These are phyloP conservation scores for Colaptes auratus DNA, from an alignment of 2,113 vertebrate genomes.

Conservation along the genomic window DNA sequence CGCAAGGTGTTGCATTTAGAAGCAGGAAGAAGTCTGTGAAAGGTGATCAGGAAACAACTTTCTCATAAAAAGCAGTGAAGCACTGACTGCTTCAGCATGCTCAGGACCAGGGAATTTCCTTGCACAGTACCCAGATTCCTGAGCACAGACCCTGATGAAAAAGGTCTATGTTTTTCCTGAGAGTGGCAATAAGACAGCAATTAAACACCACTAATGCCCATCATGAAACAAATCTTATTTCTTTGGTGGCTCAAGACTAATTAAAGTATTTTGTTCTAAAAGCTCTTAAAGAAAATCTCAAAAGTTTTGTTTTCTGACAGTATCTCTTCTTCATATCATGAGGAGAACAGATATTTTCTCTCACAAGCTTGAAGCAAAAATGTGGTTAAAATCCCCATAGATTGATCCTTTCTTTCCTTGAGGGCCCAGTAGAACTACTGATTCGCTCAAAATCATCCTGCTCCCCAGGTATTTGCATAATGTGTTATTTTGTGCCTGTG, in stretches of 20 bases:
- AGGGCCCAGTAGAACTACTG: neutral
- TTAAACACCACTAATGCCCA: neutral
- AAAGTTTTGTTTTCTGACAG: neutral
- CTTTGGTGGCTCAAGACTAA: neutral
- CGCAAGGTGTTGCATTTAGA: neutral
- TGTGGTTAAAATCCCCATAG: neutral
- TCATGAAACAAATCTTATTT: neutral
- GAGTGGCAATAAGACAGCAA: neutral
- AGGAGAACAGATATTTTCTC: neutral
- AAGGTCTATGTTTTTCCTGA: neutral
- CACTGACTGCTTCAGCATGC: neutral
- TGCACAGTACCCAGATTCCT: neutral
- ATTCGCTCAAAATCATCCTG: neutral
- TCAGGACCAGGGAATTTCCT: neutral
- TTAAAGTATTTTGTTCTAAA: neutral
- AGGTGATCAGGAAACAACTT: neutral
- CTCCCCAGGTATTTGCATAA: neutral
- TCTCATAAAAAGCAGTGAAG: neutral
- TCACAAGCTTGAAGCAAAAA: neutral
- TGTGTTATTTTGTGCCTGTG: neutral
- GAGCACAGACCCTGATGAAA: neutral
- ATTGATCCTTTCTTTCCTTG: neutral
- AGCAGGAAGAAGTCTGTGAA: neutral
- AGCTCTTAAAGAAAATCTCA: neutral
- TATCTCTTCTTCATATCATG: neutral